Conservation (phyloP, 2,797 vertebrate species). For the Thunnus albacares region DNA sequence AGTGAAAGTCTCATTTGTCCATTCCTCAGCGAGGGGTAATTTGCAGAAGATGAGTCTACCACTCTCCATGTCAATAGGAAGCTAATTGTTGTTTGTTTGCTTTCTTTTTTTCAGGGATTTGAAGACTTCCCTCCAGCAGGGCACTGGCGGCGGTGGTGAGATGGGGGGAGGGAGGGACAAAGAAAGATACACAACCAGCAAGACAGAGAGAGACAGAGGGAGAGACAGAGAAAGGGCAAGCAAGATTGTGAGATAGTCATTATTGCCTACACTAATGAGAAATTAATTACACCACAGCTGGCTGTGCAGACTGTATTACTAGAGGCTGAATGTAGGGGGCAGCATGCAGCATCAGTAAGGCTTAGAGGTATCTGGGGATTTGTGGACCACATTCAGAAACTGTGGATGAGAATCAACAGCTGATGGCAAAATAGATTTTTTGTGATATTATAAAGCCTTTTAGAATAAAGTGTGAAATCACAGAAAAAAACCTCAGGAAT, state of each 20-base stretch:
- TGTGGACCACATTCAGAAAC: constrained; percentile 18
- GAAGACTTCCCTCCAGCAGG: constrained; percentile 54
- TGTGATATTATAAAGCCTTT: constrained; percentile 15
- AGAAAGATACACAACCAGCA: constrained; percentile 9
- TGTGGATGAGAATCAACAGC: constrained; percentile 21
- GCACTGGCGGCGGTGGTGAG: constrained; percentile 11
- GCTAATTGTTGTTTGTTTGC: constrained; percentile 84
- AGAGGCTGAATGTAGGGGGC: constrained; percentile 67
- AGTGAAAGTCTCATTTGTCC: constrained; percentile 59
- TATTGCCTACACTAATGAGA: constrained; percentile 77
- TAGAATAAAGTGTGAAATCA: constrained; percentile 12
- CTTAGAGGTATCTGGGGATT: constrained; percentile 3
- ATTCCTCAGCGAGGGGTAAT: constrained; percentile 69
- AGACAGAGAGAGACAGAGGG: constrained; percentile 11
- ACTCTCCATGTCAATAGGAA: constrained; percentile 73
- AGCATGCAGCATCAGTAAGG: constrained; percentile 44
- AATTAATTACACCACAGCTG: constrained; percentile 80
- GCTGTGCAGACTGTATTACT: constrained; percentile 62
- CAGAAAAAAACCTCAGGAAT: neutral
- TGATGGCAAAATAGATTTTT: constrained; percentile 21
- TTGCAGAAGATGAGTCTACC: constrained; percentile 72
- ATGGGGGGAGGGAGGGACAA: neutral
- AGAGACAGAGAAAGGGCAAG: constrained; percentile 32
- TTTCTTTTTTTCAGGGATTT: constrained; percentile 45
- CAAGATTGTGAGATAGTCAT: constrained; percentile 67